Conservation (phyloP, 2,113 vertebrate species). For the Setophaga coronata region DNA sequence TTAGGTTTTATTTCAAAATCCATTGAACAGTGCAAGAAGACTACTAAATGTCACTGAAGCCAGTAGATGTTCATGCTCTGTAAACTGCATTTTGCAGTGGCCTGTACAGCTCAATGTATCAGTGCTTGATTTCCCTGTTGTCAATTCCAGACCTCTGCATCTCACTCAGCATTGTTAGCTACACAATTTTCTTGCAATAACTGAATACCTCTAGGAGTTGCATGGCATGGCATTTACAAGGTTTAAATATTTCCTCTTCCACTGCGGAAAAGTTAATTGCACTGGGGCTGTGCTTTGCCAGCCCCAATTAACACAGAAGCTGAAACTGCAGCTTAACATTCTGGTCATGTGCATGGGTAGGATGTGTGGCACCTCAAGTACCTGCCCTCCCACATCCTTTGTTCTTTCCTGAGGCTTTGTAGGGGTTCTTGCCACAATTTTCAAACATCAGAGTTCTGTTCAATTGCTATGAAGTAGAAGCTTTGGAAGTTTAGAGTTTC, state of each 20-base stretch:
- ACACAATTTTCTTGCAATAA: background rate
- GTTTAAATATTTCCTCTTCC: constrained; percentile 38
- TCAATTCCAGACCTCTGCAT: background rate
- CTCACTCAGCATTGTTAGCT: background rate
- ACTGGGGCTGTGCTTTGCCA: background rate
- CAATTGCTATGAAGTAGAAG: background rate
- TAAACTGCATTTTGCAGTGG: background rate
- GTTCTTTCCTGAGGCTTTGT: background rate
- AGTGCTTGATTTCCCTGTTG: constrained; percentile 27
- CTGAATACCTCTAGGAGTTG: constrained; percentile 8
- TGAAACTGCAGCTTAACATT: background rate
- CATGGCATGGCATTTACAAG: background rate
- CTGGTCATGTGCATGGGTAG: background rate
- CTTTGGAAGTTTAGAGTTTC: background rate
- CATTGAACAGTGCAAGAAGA: background rate
- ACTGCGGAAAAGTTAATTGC: constrained; percentile 38
- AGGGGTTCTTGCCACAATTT: background rate
- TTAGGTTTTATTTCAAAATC: background rate
- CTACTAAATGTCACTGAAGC: background rate
- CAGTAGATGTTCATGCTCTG: background rate
- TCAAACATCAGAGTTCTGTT: background rate
- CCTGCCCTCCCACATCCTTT: background rate
- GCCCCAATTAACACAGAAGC: background rate
- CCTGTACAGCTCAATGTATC: background rate
- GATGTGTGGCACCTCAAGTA: background rate